A percentile compares a stretch with the other conserved stretches of the same genome.
Evolutionary conservation across 2,888 invertebrate species (phyloP).

Genomic region (Megamerina dolium): DNA sequence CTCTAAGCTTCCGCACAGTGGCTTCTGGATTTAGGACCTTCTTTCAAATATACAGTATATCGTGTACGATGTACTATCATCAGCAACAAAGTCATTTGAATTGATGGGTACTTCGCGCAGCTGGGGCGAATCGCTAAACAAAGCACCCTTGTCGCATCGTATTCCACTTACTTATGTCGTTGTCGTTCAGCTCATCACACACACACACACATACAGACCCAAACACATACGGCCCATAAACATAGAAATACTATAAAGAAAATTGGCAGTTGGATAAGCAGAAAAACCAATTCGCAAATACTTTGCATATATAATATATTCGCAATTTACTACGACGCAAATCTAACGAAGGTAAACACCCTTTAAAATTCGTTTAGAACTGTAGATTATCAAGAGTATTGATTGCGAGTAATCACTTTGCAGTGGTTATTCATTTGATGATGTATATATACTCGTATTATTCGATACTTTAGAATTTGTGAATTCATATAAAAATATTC

Average conservation of each 20-base stretch:
- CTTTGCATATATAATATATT: slow-evolving; percentile 49
- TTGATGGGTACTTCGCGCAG: slow-evolving; percentile 25
- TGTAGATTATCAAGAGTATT: no score
- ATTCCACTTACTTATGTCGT: no score
- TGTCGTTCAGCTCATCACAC: slow-evolving; percentile 20
- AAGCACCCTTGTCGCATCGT: no score
- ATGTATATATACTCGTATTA: no score
- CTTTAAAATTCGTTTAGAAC: slow-evolving; percentile 24
- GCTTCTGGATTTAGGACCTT: slow-evolving; percentile 34
- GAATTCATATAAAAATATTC: no score
- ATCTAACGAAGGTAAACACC: slow-evolving; percentile 37
- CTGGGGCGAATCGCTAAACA: slow-evolving; percentile 22
- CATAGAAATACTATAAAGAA: slow-evolving; percentile 24
- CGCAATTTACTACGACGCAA: slow-evolving; percentile 35
- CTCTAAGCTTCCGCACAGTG: slow-evolving; percentile 45
- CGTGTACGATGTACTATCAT: no score
- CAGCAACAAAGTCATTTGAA: slow-evolving; percentile 36
- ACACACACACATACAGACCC: slow-evolving; percentile 12
- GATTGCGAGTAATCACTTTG: no score
- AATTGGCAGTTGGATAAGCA: slow-evolving; percentile 44
- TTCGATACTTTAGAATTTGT: no score
- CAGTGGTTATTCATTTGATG: no score
- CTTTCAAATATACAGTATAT: slow-evolving; percentile 22
- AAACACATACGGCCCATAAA: slow-evolving; percentile 21
- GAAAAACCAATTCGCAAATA: slow-evolving; percentile 50